These are phyloP conservation scores for Drosophila rufa DNA, from an alignment of 1,140 invertebrate species.

Conservation along the genomic window DNA sequence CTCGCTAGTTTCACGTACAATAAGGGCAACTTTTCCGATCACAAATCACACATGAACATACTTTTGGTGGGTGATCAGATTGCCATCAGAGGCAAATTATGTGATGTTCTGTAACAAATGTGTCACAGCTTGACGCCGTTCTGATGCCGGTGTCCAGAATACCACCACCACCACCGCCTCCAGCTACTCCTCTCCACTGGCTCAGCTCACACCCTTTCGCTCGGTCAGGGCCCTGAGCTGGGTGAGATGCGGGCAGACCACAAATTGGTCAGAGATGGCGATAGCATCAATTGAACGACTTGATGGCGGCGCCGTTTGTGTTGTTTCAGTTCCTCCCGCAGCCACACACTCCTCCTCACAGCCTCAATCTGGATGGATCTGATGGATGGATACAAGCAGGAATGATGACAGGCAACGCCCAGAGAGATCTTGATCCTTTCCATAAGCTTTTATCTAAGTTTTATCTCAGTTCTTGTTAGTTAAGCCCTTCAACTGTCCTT, in stretches of 20 bases:
- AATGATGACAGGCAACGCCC: background rate
- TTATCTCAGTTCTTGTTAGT: background rate
- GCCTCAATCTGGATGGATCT: slow-evolving; percentile 36
- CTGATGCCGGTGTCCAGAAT: slow-evolving; percentile 46
- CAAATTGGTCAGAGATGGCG: slow-evolving; percentile 62
- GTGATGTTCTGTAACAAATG: slow-evolving; percentile 42
- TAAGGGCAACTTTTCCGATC: background rate
- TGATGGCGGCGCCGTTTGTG: slow-evolving; percentile 55
- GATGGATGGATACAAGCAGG: slow-evolving; percentile 29
- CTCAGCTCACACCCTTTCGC: slow-evolving; percentile 54
- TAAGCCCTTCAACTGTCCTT: background rate
- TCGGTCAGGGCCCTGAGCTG: background rate
- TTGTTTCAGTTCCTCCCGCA: slow-evolving; percentile 18
- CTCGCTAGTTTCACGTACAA: background rate
- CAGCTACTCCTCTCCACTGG: slow-evolving; percentile 31
- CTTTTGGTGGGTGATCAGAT: slow-evolving; percentile 22
- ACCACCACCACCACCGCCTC: slow-evolving; percentile 43
- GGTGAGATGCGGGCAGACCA: slow-evolving; percentile 59
- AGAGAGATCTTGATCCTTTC: background rate
- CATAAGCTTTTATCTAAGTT: background rate
- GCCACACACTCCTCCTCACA: no score
- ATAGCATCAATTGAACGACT: slow-evolving; percentile 58
- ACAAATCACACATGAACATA: background rate
- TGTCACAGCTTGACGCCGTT: slow-evolving; percentile 60
- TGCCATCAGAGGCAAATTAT: slow-evolving; percentile 40